These are phyloP conservation scores for Hypsopygia costalis DNA, from an alignment of 2,888 invertebrate species.

Conservation along the genomic window DNA sequence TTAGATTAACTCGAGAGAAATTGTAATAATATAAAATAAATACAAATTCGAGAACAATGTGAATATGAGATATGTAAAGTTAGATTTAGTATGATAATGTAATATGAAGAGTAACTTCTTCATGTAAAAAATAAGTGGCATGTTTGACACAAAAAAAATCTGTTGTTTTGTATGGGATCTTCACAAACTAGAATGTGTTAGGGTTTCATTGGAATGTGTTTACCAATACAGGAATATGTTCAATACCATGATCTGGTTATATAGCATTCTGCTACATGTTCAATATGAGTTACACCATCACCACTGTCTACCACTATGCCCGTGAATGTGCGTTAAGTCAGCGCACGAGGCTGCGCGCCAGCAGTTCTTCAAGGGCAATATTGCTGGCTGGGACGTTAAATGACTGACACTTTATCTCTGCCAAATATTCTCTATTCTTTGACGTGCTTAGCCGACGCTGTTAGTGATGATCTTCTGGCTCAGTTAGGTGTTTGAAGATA, in stretches of 20 bases:
- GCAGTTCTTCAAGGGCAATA: constrained; percentile 99
- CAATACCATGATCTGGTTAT: constrained; percentile 99
- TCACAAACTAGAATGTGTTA: too few species aligned
- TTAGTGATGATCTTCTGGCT: constrained; percentile 99
- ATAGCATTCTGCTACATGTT: constrained; percentile 99
- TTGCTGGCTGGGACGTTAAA: constrained; percentile 99
- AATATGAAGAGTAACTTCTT: too few species aligned
- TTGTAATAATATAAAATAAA: too few species aligned
- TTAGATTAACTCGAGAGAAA: too few species aligned
- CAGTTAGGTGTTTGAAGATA: constrained; percentile 98
- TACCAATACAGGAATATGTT: constrained; percentile 99
- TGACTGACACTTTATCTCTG: constrained; percentile 99
- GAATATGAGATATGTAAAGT: too few species aligned
- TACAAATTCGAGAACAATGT: too few species aligned
- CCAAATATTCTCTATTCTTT: constrained; percentile 97
- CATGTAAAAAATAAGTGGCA: too few species aligned
- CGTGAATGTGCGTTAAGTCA: constrained; percentile 95
- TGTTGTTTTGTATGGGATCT: too few species aligned
- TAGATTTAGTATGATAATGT: too few species aligned
- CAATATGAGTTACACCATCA: constrained; percentile 99
- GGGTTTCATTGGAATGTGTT: too few species aligned
- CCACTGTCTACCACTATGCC: constrained; percentile 99
- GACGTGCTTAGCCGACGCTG: constrained; percentile 99
- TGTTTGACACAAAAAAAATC: too few species aligned
- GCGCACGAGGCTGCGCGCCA: constrained; percentile 95